Evolutionary conservation across 2,888 invertebrate genomes (phyloP), one percentile per base, ranked within the genome.

Genomic region (Pollenia labialis): DNA sequence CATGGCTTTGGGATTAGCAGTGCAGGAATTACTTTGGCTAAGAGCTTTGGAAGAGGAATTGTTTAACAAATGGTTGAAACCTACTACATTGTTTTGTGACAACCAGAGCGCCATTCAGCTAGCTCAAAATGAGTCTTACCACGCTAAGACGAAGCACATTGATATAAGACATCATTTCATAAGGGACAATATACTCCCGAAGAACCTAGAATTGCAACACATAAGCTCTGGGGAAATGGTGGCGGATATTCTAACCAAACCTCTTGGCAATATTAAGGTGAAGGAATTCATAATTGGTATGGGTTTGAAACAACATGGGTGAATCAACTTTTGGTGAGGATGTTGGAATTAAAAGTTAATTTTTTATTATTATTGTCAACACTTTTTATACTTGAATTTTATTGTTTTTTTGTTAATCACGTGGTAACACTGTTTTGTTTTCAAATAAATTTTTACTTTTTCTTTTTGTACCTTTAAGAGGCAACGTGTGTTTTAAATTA

Each of bases 171-270:
- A 23, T 23, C 18, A 23, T 23, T 23, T 23, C 18, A 23, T 23
- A 23, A 23, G 18, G 18, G 18, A 1, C 2, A 1, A 23, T 2
- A 2, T 54, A 56, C 56, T 18, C 18, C 4, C n/a, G 40, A 40
- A 52, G 54, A 81, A 54, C 7, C 10, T 64, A 12, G 64, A 72
- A n/a, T 48, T 79, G 16, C 32, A 66, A 42, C 48, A 42, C 8
- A 68, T 48, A 69, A 16, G 68, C n/a, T 69, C 69, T 40, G 58
- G 58, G 14, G 23, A 79, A 12, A 58, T 54, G 54, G 50, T 69
- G 32, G 79, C 79, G 4, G 58, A 79, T 10, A 69, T 79, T 40
- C 42, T 68, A 4, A 72, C 58, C 42, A 58, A 76, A 16, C 76
- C 76, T 44, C 54, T 64, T 54, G 52, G 10, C 3, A 77, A 32